Evolutionary conservation across 2,888 invertebrate species (phyloP), one percentile per base, ranked within the genome.

Genomic region (Rhopalosiphum nymphaeae): DNA sequence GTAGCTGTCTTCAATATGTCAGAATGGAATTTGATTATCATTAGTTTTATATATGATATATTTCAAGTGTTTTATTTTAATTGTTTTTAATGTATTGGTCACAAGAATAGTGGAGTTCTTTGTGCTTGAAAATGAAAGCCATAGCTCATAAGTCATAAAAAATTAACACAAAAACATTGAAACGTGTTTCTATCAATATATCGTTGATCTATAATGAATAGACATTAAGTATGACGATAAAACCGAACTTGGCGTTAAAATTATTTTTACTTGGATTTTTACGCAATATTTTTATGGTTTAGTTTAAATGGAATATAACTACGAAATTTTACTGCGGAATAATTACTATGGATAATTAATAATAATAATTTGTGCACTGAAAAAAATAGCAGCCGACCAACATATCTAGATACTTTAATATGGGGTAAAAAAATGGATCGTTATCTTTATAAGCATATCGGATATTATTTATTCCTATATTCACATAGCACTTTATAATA

Each of bases 21-120:
- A 36, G 36, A 78, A 36, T 78, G 21, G 2, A 36, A 3, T 78
- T 36, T 36, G 78, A 78, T 78, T 78, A 78, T 78, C 21, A 36
- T 53, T 4, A 53, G 53, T 53, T 53, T 21, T 21, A 21, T 53
- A 44, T 56, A 29, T 25, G 44, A 46, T 29, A 16, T 42, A 13
- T 88, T 88, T 88, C 89, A 44, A 61, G 29, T 61, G 61, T 44
- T 46, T 61, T 89, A 61, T 89, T n/a, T 29, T 16, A 61, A 61
- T 89, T 61, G 7, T 4, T 57, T 44, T 61, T 11, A 26, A 89
- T 89, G 26, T 4, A 85, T 85, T 78, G 78, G 36, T 36, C 36
- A 78, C 7, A 78, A 21, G 78, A 36, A 21, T 36, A 36, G 9
- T 78, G 21, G 36, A 9, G 4, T 78, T 78, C 36, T 78, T 78